Conservation (phyloP, 2,888 invertebrate genomes). For the Epicampocera succincta region DNA sequence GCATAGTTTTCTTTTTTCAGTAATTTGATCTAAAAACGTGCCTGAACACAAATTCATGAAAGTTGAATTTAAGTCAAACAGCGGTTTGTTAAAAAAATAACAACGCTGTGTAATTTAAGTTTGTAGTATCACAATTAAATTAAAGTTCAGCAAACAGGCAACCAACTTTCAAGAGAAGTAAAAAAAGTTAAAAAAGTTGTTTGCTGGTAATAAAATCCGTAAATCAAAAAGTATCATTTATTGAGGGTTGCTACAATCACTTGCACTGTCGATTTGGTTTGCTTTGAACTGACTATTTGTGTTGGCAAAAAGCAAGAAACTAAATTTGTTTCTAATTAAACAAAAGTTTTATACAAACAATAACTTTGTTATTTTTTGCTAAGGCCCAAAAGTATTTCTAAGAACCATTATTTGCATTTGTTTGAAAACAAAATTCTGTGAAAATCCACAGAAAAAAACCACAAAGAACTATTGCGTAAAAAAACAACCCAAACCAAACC, state of each 20-base stretch:
- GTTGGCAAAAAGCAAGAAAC: background rate
- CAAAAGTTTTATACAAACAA: constrained; percentile 20
- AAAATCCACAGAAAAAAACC: constrained; percentile 44
- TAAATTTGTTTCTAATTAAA: constrained; percentile 49
- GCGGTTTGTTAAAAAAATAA: constrained; percentile 20
- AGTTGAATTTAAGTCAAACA: constrained; percentile 44
- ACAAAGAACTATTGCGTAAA: constrained; percentile 58
- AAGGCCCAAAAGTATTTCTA: constrained; percentile 54
- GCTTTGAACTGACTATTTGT: no score
- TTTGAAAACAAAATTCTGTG: constrained; percentile 60
- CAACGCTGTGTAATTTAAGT: constrained; percentile 22
- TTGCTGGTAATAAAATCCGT: no score
- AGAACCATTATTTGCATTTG: constrained; percentile 67
- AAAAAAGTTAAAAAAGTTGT: background rate
- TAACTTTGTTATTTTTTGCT: constrained; percentile 37
- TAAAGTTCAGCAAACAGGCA: constrained; percentile 39
- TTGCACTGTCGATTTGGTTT: no score
- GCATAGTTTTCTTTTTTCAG: constrained; percentile 45
- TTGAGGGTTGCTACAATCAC: no score
- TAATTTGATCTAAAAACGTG: constrained; percentile 68
- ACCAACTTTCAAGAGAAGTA: constrained; percentile 10
- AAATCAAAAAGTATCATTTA: no score
- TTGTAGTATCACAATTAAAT: constrained; percentile 21
- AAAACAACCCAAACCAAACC: constrained; percentile 19
- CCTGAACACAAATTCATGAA: constrained; percentile 44